Evolutionary conservation across 2,888 invertebrate species (phyloP), one percentile per base, ranked within the genome.

Genomic region (Plagiodera versicolora): DNA sequence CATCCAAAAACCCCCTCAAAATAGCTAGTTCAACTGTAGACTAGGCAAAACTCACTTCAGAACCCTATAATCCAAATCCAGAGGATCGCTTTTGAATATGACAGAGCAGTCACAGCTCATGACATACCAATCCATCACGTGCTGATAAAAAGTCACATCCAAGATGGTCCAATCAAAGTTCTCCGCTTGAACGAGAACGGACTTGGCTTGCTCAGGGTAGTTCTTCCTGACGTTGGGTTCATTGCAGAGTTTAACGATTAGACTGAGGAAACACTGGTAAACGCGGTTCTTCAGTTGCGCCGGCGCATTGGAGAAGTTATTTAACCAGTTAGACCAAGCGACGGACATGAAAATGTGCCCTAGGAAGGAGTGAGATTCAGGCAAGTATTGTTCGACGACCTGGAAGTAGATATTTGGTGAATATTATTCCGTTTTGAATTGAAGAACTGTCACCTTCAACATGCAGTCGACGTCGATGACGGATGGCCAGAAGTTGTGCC

Each of bases 101-200:
- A 89, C 88, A 54, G 84, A 81, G 0, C 90, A 86, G 78, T 91
- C 89, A 70, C 87, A 87, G 63, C 87, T 87, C 83, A 87, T 86
- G 8, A 90, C 84, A 69, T 89, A 88, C 90, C 91, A 91, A 75
- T 89, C 88, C 68, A 89, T 82, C 32, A 89, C 83, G 58, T 86
- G 84, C 72, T 89, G 87, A 70, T 87, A 86, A 30, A 84, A 82
- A 18, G 78, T 74, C 11, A 86, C 83, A 61, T 88, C 88, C 2
- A 90, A 79, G 39, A 85, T 75, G 63, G 85, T 81, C 90, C 90
- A 90, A 1, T 87, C 83, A 76, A 87, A 88, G 59, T 81, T 80
- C 60, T 86, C 84, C 1, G 87, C 84, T 65, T 88, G 86, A 39
- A 83, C 81, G 19, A 89, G 78, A 47, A 89, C 63, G 3, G 64